Evolutionary conservation across 2,888 invertebrate genomes (phyloP), one percentile per base, ranked within the genome.

Genomic region (Drosophila merina): DNA sequence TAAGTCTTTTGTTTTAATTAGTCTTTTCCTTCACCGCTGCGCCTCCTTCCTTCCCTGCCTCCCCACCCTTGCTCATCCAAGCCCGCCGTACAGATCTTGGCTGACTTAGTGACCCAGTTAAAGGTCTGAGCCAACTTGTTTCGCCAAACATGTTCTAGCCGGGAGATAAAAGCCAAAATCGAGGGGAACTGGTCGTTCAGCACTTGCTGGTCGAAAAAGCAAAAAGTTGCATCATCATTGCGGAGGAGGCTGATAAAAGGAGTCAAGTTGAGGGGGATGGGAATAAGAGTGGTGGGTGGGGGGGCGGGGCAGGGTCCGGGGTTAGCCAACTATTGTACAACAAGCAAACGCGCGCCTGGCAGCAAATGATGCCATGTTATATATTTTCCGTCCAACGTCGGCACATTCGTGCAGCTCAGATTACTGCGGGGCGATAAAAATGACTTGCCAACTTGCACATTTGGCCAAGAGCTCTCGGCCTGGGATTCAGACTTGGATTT

Each of bases 401-500:
- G 77, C 77, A 79, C 76, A 79, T 86, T 83, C 86, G 83, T 86
- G 86, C 86, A 84, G 86, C 83, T 84, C 86, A 84, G 83, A 84
- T 84, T 84, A 86, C 83, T 84, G 76, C 64, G 77, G 77, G 85
- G 76, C 83, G 83, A 84, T 84, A 84, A 84, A 84, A 84, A 86
- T 84, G 83, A 84, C 86, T 84, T 84, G 85, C 79, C 82, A 84
- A 86, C 86, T 86, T 84, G 83, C 84, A 83, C 86, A 82, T 82
- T 85, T 71, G 80, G 86, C 86, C 85, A 85, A 82, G 63, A 60
- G 60, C 70, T 51, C 51, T 51, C 44, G 20, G 48, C 49, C 47
- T n/a, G 12, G 47, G 28, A 28, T 42, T 42, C 44, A 25, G 44
- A 44, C 25, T 44, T 44, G 44, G 44, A 44, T 44, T 44, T 4